These are phyloP conservation scores for Holocentrus rufus DNA, from an alignment of 2,797 vertebrate genomes.

Conservation along the genomic window DNA sequence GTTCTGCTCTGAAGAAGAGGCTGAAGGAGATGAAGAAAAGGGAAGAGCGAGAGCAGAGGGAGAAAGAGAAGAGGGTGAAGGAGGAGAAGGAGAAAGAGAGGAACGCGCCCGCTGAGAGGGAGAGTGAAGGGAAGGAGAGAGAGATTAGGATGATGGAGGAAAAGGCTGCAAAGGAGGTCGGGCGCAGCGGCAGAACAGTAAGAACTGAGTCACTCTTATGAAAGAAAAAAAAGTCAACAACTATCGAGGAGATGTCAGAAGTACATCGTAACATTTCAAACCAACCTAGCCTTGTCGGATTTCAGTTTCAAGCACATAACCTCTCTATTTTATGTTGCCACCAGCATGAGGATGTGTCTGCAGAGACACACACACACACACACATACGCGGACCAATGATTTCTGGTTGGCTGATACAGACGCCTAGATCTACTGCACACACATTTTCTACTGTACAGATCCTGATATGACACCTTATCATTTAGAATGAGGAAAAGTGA, in stretches of 20 bases:
- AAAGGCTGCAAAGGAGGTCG: constrained; percentile 63
- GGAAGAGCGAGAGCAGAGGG: constrained; percentile 87
- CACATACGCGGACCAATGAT: constrained; percentile 20
- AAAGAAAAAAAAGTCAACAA: constrained; percentile 40
- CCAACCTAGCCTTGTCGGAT: no score
- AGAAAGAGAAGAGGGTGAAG: constrained; percentile 67
- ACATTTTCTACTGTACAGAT: constrained; percentile 13
- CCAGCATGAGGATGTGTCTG: constrained; percentile 55
- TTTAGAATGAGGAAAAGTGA: constrained; percentile 8
- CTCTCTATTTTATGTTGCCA: constrained; percentile 19
- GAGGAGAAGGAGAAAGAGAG: constrained; percentile 77
- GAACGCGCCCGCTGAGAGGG: constrained; percentile 80
- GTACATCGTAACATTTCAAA: background rate
- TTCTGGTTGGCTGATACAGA: constrained; percentile 29
- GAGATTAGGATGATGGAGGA: constrained; percentile 24
- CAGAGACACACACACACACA: constrained; percentile 8
- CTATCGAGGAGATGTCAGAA: background rate
- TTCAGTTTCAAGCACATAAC: no score
- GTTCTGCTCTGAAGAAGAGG: constrained; percentile 87
- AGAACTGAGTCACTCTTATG: constrained; percentile 87
- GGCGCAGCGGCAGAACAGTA: constrained; percentile 73
- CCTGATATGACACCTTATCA: background rate
- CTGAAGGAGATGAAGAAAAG: constrained; percentile 89
- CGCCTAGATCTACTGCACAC: constrained; percentile 4
- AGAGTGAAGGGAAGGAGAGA: constrained; percentile 80